Conservation (phyloP, 2,888 invertebrate genomes). For the Ennomos quercinarius region DNA sequence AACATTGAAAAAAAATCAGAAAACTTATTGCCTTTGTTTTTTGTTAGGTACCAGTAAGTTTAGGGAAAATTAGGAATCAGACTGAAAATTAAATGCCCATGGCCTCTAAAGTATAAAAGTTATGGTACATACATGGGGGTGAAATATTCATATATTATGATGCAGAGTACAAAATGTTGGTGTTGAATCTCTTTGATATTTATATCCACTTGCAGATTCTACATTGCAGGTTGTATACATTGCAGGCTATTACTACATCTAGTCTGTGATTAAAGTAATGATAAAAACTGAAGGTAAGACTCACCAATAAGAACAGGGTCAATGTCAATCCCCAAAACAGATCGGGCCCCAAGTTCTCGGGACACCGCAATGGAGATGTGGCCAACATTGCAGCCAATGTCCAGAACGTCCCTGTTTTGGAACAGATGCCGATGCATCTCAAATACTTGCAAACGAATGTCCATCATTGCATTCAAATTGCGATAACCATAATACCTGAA, state of each 20-base stretch:
- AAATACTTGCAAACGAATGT: constrained; percentile 93
- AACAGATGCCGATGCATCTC: constrained; percentile 93
- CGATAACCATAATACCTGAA: constrained; percentile 97
- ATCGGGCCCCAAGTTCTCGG: constrained; percentile 92
- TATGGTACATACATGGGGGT: no score
- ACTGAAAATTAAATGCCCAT: no score
- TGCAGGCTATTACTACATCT: no score
- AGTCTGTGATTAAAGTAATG: constrained; percentile 2
- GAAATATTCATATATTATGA: no score
- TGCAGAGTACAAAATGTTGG: no score
- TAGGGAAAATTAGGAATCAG: no score
- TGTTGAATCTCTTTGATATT: no score
- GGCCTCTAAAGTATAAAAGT: no score
- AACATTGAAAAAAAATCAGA: no score
- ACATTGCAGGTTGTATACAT: neutral
- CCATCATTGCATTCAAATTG: constrained; percentile 92
- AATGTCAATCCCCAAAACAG: constrained; percentile 97
- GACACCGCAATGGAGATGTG: constrained; percentile 97
- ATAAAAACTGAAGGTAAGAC: constrained; percentile 32
- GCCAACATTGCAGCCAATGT: constrained; percentile 99
- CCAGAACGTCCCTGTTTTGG: constrained; percentile 95
- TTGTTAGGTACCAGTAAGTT: no score
- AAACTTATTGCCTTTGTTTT: no score
- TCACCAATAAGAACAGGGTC: constrained; percentile 92
- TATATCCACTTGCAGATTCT: no score